Base-by-base conservation (phyloP, 35 echinoderm and acorn worm genomes). In the Anneissia japonica region DNA sequence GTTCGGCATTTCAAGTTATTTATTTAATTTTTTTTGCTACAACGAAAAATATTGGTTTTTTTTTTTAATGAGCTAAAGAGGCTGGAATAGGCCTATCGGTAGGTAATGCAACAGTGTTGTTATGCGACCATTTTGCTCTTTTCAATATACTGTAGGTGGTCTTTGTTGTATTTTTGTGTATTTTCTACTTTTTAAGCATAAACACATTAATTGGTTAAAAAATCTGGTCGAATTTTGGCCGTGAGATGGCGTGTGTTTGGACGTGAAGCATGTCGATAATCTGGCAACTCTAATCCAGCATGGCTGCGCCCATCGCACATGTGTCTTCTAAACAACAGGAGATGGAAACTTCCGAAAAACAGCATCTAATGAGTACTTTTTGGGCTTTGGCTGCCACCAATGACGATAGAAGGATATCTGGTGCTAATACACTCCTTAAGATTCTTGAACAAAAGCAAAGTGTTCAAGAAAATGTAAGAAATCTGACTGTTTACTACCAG, bases 381-480 rank as follows among this genome's bases (percentile, higher is more conserved):
- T 97, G 94, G 94, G 40, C 76, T 78, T 56, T 97, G 14, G 94
- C 94, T 46, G 94, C 86, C 30, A 55, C 91, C 37, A 79, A 45
- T 32, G 84, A 88, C 37, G 85, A 88, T 34, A 83, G 90, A 56
- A 84, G 91, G 46, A 37, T 97, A 10, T 72, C 81, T 84, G 94
- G 91, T 32, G 94, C 91, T 31, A 76, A 35, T 29, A 78, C 72
- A 78, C 82, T 97, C 31, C 39, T 97, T 3, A 43, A 84, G 35
- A 85, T 97, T 33, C n/a, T 97, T 39, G 82, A 84, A 23, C 37
- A 72, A 31, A 90, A 93, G 83, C 94, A 97, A 76, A 86, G 46
- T 40, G 33, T 84, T 1, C 84, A 87, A 74, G 73, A 87, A 74
- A 64, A 87, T 36, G 73, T 34, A 34, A 77, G 32, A 75, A 4